Conservation (phyloP, 2,888 invertebrate genomes). For the Cephus pygmeus region DNA sequence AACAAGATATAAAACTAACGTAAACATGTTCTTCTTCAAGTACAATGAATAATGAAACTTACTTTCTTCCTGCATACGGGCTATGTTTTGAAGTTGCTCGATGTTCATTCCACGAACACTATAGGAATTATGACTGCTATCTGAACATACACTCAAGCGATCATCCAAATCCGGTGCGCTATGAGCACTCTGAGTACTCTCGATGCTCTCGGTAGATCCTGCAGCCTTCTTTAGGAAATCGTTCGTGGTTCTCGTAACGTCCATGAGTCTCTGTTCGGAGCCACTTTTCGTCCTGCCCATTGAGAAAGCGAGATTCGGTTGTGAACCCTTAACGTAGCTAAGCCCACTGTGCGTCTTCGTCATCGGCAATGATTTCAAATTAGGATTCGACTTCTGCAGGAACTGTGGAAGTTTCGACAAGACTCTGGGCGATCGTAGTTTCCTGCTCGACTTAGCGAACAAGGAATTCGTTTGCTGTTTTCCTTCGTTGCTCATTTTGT, state of each 20-base stretch:
- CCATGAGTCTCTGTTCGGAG: conserved; percentile 54
- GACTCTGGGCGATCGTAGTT: conserved; percentile 41
- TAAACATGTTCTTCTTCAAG: neutral
- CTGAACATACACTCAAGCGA: conserved; percentile 57
- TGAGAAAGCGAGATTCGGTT: conserved; percentile 42
- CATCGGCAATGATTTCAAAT: conserved; percentile 46
- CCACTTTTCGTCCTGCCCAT: conserved; percentile 51
- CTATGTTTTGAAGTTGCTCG: conserved; percentile 48
- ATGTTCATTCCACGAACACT: conserved; percentile 48
- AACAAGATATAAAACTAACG: neutral
- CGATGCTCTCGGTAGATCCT: conserved; percentile 61
- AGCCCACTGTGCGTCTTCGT: conserved; percentile 25
- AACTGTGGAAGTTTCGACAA: conserved; percentile 55
- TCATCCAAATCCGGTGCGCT: conserved; percentile 63
- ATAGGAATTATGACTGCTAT: conserved; percentile 52
- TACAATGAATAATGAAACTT: conserved; percentile 23
- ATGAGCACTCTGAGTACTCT: conserved; percentile 59
- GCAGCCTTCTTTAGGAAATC: conserved; percentile 45
- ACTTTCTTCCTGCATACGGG: conserved; percentile 54
- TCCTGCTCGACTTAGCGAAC: conserved; percentile 24
- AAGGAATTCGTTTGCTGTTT: conserved; percentile 20
- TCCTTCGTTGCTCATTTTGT: conserved; percentile 29
- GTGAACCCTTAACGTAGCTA: conserved; percentile 48
- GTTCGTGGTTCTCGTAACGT: conserved; percentile 34
- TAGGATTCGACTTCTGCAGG: conserved; percentile 62